phyloP scores from a whole-genome alignment of 2,797 vertebrate genomes.

The Florisuga fusca region DNA sequence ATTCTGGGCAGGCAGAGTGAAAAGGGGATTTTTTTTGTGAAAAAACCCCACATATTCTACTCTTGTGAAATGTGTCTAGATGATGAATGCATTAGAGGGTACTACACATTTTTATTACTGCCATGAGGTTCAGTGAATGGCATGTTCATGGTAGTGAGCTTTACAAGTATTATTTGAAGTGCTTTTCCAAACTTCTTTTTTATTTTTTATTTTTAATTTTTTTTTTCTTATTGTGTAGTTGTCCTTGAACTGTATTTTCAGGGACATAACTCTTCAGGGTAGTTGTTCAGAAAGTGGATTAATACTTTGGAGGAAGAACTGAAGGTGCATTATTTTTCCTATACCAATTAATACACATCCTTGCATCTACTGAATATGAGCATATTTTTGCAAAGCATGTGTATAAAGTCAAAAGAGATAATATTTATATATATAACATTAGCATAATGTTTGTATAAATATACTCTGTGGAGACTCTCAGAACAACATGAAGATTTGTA shows the following conservation, averaged over 20 bases:
- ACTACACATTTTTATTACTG: not conserved
- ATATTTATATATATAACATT: not conserved
- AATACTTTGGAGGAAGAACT: not conserved
- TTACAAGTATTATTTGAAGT: slow-evolving; percentile 1
- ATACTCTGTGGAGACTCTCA: not conserved
- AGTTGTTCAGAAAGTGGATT: not conserved
- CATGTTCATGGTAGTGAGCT: not conserved
- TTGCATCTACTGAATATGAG: not conserved
- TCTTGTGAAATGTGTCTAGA: not conserved
- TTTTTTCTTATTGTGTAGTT: not conserved
- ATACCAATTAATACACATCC: not conserved
- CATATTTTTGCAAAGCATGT: not conserved
- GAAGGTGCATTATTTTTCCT: not conserved
- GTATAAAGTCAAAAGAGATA: not conserved
- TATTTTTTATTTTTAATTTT: not conserved
- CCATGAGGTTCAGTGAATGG: not conserved
- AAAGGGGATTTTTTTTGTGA: not conserved
- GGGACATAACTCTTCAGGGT: slow-evolving; percentile 14
- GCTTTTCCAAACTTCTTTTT: not conserved
- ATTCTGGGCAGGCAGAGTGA: not conserved
- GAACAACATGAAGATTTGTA: not conserved
- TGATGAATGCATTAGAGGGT: not conserved
- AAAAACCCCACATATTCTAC: not conserved
- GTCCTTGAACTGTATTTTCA: not conserved
- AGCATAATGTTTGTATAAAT: not conserved